These are phyloP conservation scores for Microplitis demolitor DNA, from an alignment of 1,140 invertebrate species.

Conservation along the genomic window DNA sequence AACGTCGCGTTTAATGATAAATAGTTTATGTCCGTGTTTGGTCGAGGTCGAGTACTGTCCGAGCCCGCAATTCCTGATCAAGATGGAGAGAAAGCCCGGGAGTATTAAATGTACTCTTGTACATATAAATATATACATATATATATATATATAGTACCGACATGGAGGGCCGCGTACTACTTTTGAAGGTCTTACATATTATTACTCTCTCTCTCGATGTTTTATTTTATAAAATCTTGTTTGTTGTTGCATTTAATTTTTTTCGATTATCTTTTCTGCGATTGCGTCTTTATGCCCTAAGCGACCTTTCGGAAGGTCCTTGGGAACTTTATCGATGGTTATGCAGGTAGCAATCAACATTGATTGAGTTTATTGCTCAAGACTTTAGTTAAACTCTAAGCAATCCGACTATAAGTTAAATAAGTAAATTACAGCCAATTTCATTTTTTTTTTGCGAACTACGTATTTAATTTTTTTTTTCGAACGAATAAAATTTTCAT, in stretches of 20 bases:
- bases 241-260: neutral
- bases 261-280: neutral
- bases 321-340: neutral
- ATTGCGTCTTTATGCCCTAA: neutral
- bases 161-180: neutral
- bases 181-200: slow-evolving; percentile 1
- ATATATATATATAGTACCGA: neutral
- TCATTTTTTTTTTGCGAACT: neutral
- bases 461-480: neutral
- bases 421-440: neutral
- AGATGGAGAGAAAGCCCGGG: slow-evolving; percentile 11
- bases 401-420: neutral
- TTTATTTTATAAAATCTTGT: neutral
- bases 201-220: too few species aligned
- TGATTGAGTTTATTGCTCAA: slow-evolving; percentile 2
- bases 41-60: neutral
- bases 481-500: too few species aligned
- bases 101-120: neutral
- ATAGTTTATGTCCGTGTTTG: slow-evolving; percentile 8
- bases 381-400: neutral
- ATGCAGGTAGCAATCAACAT: neutral
- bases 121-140: neutral
- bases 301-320: neutral
- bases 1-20: neutral
- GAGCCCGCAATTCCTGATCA: neutral